Conservation (phyloP, 2,888 invertebrate species). For the Netelia virgata region DNA sequence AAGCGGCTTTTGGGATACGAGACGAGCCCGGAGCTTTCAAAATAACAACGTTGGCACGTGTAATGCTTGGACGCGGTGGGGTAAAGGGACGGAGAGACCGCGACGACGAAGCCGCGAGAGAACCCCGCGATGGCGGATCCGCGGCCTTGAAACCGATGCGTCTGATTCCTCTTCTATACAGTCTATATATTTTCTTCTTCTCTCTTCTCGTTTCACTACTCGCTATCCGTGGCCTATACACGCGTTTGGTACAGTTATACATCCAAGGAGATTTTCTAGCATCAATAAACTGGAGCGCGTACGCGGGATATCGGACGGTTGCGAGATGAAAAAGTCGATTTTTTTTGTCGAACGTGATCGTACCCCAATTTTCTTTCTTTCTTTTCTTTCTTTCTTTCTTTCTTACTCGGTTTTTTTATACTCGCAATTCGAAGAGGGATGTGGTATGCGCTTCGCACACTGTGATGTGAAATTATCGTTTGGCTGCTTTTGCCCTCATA, state of each 20-base stretch:
- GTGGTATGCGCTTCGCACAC: not conserved
- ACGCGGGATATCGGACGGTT: not conserved
- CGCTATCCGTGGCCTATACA: slow-evolving; percentile 8
- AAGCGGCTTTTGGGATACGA: slow-evolving; percentile 49
- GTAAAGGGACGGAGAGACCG: not conserved
- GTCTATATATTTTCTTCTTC: slow-evolving; percentile 46
- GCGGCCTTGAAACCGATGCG: slow-evolving; percentile 71
- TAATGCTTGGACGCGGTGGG: slow-evolving; percentile 49
- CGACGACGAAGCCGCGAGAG: slow-evolving; percentile 50
- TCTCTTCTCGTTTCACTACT: slow-evolving; percentile 21
- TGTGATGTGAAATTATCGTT: not conserved
- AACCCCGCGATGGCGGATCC: slow-evolving; percentile 58
- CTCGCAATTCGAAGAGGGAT: too few relatives aligned
- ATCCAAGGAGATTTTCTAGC: slow-evolving; percentile 21
- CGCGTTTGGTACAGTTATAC: slow-evolving; percentile 14
- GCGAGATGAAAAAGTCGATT: slow-evolving; percentile 30
- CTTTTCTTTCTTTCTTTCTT: not conserved
- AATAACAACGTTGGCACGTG: slow-evolving; percentile 72
- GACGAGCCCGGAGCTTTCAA: slow-evolving; percentile 65
- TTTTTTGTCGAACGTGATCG: not conserved
- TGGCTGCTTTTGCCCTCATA: too few relatives aligned
- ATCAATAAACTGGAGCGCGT: slow-evolving; percentile 25
- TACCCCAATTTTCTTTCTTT: not conserved
- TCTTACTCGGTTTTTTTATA: not conserved
- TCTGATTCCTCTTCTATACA: slow-evolving; percentile 54